Conservation (phyloP, 2,888 invertebrate genomes). For the Trachelus iudaicus region DNA sequence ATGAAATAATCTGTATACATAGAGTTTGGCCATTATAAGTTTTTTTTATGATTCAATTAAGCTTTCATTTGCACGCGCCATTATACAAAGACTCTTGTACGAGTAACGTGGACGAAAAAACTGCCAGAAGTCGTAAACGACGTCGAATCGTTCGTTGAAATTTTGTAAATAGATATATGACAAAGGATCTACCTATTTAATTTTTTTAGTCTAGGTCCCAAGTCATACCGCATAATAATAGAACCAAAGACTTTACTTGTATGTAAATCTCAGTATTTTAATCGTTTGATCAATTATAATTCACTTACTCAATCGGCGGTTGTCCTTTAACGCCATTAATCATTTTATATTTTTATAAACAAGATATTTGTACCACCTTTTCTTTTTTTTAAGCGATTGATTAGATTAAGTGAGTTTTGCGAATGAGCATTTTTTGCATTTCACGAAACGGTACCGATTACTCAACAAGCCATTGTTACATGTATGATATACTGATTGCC, state of each 20-base stretch:
- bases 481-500: constrained; percentile 46
- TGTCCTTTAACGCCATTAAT: not conserved
- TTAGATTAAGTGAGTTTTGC: constrained; percentile 15
- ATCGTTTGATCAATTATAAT: constrained; percentile 13
- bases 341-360: not conserved
- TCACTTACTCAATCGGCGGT: not conserved
- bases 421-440: constrained; percentile 18
- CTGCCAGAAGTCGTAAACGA: not conserved
- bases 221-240: constrained; percentile 40
- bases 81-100: not conserved
- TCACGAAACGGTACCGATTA: constrained; percentile 30
- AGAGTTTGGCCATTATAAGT: not conserved
- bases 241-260: constrained; percentile 56
- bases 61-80: not conserved
- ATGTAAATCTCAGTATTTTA: constrained; percentile 51
- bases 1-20: not conserved
- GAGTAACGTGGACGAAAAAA: not conserved
- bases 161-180: not conserved
- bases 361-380: constrained; percentile 1
- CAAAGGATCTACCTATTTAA: not conserved
- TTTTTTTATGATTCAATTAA: not conserved
- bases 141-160: not conserved
- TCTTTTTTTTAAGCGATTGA: constrained; percentile 14
- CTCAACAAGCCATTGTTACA: constrained; percentile 43
- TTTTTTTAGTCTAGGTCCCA: not conserved